A percentile compares a stretch with the other conserved stretches of the same genome.
Conservation (phyloP, 1,140 invertebrate genomes). For the Drosophila lacertosa region DNA sequence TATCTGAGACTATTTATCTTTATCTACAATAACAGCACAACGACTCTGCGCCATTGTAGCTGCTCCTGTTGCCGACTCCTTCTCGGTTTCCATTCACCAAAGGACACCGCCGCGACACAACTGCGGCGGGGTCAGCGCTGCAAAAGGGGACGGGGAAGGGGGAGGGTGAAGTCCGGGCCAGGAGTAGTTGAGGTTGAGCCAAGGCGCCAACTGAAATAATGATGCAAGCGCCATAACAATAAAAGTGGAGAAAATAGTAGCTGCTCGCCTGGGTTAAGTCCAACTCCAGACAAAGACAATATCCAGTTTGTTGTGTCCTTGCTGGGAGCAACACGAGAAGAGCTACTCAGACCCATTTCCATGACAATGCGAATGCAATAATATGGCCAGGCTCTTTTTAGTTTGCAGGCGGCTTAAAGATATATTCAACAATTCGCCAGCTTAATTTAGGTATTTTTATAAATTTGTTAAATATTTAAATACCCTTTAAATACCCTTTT, state of each 20-base stretch:
- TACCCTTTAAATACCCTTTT: not conserved
- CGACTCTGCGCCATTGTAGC: slow-evolving; percentile 22
- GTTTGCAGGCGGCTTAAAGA: slow-evolving; percentile 1
- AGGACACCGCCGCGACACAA: slow-evolving; percentile 46
- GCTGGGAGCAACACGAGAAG: slow-evolving; percentile 5
- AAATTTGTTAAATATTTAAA: not conserved
- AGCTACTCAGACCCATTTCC: slow-evolving; percentile 27
- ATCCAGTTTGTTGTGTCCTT: slow-evolving; percentile 12
- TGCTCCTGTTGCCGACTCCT: not conserved
- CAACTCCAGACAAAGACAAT: slow-evolving; percentile 57
- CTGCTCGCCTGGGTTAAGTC: slow-evolving; percentile 4
- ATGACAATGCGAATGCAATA: slow-evolving; percentile 33
- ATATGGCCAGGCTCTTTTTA: slow-evolving; percentile 5
- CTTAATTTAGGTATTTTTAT: not conserved
- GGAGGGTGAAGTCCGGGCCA: not conserved
- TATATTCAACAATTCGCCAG: not conserved
- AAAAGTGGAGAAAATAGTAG: slow-evolving; percentile 54
- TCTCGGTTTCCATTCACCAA: slow-evolving; percentile 15
- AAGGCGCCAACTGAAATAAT: slow-evolving; percentile 80
- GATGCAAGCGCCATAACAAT: slow-evolving; percentile 79
- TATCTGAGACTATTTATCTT: slow-evolving; percentile 82
- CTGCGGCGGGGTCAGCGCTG: slow-evolving; percentile 1
- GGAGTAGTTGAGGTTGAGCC: slow-evolving; percentile 30
- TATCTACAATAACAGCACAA: slow-evolving; percentile 70
- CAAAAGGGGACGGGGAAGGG: slow-evolving; percentile 9